These are phyloP conservation scores for Piprites chloris DNA, from an alignment of 2,113 vertebrate species.

Conservation along the genomic window DNA sequence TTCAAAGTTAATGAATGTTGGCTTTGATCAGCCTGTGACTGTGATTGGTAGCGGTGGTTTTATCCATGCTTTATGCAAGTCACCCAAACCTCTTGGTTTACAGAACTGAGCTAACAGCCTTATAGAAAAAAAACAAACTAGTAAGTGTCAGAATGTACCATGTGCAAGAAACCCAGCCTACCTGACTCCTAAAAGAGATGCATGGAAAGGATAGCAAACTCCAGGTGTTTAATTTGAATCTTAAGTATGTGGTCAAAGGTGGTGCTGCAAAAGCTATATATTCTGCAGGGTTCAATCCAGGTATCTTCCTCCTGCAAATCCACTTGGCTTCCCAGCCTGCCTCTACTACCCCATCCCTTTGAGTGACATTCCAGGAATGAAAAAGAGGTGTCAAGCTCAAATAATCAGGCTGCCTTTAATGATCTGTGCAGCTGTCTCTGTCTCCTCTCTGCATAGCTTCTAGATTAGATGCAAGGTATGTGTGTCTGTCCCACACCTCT, in stretches of 20 bases:
- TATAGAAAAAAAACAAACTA: not conserved
- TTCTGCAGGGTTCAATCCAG: not conserved
- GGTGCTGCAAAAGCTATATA: not conserved
- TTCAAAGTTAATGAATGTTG: slow-evolving; percentile 65
- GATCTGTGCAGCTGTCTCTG: not conserved
- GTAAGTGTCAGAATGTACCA: not conserved
- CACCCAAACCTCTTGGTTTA: slow-evolving; percentile 35
- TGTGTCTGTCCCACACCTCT: not conserved
- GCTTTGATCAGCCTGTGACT: slow-evolving; percentile 58
- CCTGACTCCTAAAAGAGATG: not conserved
- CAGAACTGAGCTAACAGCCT: not conserved
- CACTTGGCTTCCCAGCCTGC: not conserved
- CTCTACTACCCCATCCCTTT: not conserved
- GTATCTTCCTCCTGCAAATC: not conserved
- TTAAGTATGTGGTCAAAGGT: not conserved
- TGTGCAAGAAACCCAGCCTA: not conserved
- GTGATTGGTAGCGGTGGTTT: slow-evolving; percentile 42
- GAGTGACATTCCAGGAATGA: not conserved
- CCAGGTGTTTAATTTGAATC: not conserved
- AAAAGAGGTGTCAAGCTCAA: slow-evolving; percentile 6
- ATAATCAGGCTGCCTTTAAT: not conserved
- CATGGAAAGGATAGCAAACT: not conserved
- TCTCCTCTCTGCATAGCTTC: not conserved
- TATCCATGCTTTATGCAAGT: slow-evolving; percentile 33
- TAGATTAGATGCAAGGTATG: not conserved